phyloP scores from a whole-genome alignment of 2,113 vertebrate species.

The Phocoena phocoena region DNA sequence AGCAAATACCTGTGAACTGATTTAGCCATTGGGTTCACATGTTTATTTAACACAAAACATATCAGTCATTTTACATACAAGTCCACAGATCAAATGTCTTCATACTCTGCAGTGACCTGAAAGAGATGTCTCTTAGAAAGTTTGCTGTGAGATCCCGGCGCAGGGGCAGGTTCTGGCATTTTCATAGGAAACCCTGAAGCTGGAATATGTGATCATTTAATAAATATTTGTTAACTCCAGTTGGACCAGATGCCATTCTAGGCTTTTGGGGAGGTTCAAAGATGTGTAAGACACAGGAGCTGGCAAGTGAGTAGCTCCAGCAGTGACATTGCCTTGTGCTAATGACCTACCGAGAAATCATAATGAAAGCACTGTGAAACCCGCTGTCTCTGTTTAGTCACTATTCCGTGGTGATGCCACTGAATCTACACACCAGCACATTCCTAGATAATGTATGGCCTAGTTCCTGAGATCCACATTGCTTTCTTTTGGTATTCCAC shows the following conservation, averaged over 20 bases:
- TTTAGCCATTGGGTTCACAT: background rate
- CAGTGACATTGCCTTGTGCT: background rate
- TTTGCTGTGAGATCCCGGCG: background rate
- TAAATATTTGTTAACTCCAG: background rate
- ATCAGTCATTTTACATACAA: background rate
- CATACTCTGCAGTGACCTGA: background rate
- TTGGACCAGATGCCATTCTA: background rate
- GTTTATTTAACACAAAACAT: background rate
- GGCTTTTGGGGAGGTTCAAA: background rate
- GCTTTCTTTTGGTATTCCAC: background rate
- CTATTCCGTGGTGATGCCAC: background rate
- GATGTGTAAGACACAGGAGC: background rate
- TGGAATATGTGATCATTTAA: background rate
- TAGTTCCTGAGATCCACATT: background rate
- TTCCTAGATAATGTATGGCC: background rate
- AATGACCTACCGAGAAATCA: background rate
- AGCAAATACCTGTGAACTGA: background rate
- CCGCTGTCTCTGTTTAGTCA: background rate
- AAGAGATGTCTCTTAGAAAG: background rate
- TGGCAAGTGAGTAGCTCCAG: background rate
- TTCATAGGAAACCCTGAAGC: background rate
- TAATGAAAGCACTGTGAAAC: background rate
- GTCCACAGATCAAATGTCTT: background rate
- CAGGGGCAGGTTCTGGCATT: background rate
- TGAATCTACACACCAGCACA: rapidly evolving